phyloP scores from a whole-genome alignment of 2,797 vertebrate genomes.

The Thalassophryne amazonica region DNA sequence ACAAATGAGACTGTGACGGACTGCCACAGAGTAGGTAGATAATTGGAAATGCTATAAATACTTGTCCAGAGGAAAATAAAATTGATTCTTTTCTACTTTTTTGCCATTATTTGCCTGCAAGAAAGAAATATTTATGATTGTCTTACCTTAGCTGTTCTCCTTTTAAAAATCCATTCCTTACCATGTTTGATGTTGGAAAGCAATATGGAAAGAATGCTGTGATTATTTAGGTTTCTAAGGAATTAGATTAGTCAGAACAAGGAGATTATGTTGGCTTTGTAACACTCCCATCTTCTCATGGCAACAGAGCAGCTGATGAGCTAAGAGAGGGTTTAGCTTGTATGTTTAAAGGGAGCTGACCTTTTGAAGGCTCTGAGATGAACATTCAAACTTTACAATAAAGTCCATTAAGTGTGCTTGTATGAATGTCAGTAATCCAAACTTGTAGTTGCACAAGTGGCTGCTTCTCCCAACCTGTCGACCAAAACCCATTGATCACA shows the following conservation, averaged over 20 bases:
- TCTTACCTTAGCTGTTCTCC: not conserved
- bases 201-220: constrained; percentile 16
- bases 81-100: no score
- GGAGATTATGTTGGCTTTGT: constrained; percentile 65
- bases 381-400: constrained; percentile 7
- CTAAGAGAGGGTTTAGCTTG: constrained; percentile 48
- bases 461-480: no score
- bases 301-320: constrained; percentile 47
- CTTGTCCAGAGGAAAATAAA: no score
- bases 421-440: no score
- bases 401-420: not conserved
- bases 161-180: constrained; percentile 10
- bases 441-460: no score
- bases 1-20: no score
- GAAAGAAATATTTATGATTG: no score
- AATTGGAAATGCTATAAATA: no score
- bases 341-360: constrained; percentile 34
- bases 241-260: constrained; percentile 64
- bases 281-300: constrained; percentile 52
- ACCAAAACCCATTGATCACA: no score
- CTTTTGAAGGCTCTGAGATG: constrained; percentile 26
- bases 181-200: constrained; percentile 20
- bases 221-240: constrained; percentile 57
- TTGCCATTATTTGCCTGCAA: no score
- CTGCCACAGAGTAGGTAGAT: no score